Evolutionary conservation across 2,113 vertebrate genomes (phyloP), one percentile per base, ranked within the genome.

Genomic region (Plecotus auritus): DNA sequence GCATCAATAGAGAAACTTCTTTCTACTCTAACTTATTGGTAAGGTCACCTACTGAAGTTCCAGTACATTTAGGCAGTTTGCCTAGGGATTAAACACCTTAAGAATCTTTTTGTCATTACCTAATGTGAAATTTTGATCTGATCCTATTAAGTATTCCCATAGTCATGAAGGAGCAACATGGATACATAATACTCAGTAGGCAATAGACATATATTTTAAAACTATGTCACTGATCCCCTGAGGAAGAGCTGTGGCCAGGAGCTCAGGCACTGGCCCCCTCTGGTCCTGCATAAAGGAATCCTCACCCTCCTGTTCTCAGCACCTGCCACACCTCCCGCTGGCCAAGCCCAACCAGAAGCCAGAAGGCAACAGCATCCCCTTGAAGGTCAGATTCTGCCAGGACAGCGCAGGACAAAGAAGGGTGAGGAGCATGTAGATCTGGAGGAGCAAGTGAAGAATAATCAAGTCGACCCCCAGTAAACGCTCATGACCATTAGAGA

Each of bases 261-360:
- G 2, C 35, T 51, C 80, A 18, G 35, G 42, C 0, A 0, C 69
- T 30, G 59, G 17, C 37, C 18, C 47, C 35, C 12, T 59, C 56
- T 30, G 2, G 17, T 26, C 30, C 7, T 5, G 17, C 7, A 7
- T 26, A 17, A 45, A 35, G 18, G 28, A 77, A 7, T 32, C 17
- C n/a, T 20, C 3, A 4, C 35, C 37, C 35, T 37, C n/a, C 17
- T 28, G 14, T 37, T 11, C 28, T 10, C 22, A 4, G 8, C n/a
- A 42, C 47, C 47, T 11, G 9, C 49, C 0, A 1, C 6, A 2
- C 32, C 26, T 30, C 40, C n/a, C 16, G 0, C 5, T 18, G 8
- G 7, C 59, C 56, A 70, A 26, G 13, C 3, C 35, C 4, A 5
- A 81, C 2, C 30, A 73, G 47, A 45, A 23, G 32, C 49, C 90